phyloP scores from a whole-genome alignment of 1,140 invertebrate genomes.

The Drosophila virilis region DNA sequence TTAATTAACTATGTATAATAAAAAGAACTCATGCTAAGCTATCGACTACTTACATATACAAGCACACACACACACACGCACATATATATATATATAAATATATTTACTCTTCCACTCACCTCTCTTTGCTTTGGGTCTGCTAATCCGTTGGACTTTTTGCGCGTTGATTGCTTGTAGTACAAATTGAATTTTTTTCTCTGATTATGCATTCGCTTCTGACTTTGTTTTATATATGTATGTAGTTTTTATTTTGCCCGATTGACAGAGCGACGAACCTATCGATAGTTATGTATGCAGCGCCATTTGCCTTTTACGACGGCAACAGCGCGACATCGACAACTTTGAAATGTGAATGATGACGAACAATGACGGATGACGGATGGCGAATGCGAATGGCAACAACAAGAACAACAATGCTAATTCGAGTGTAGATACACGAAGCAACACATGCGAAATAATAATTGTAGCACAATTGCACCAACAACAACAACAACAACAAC shows the following conservation, averaged over 20 bases:
- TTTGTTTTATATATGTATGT: slow-evolving; percentile 24
- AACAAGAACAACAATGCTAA: slow-evolving; percentile 68
- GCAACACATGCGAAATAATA: slow-evolving; percentile 75
- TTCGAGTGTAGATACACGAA: slow-evolving; percentile 74
- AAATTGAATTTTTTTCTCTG: slow-evolving; percentile 14
- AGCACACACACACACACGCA: neutral
- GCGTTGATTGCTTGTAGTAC: slow-evolving; percentile 23
- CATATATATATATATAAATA: slow-evolving; percentile 2
- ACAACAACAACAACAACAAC: slow-evolving; percentile 31
- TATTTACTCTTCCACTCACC: slow-evolving; percentile 30
- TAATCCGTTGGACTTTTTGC: slow-evolving; percentile 39
- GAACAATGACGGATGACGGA: slow-evolving; percentile 58
- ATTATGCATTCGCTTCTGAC: slow-evolving; percentile 16
- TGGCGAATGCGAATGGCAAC: slow-evolving; percentile 59
- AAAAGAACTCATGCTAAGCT: neutral
- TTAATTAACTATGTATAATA: slow-evolving; percentile 36
- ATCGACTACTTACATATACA: neutral
- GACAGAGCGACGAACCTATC: slow-evolving; percentile 59
- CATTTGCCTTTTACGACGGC: slow-evolving; percentile 49
- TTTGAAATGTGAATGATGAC: slow-evolving; percentile 55
- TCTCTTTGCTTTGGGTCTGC: slow-evolving; percentile 27
- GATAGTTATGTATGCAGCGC: slow-evolving; percentile 65
- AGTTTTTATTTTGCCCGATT: slow-evolving; percentile 37
- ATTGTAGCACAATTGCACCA: slow-evolving; percentile 73
- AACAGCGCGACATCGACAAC: slow-evolving; percentile 35